These are phyloP conservation scores for Chironex yamaguchii DNA, from an alignment of 30 jellyfish, hydroid and myxozoan genomes.

Conservation along the genomic window DNA sequence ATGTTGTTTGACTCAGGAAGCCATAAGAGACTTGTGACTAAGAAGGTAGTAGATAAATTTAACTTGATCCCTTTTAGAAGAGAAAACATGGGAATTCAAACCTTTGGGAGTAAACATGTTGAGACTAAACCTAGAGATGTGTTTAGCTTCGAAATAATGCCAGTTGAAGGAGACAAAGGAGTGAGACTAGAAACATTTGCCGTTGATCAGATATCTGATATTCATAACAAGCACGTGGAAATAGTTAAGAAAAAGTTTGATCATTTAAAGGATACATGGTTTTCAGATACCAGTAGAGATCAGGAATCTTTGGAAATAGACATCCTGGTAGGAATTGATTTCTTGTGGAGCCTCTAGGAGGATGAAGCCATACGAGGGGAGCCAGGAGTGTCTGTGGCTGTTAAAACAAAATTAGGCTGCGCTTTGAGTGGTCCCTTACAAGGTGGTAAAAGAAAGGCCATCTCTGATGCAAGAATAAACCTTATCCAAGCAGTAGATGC, in stretches of 20 bases:
- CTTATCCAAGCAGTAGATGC: too few relatives aligned
- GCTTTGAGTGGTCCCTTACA: conserved; percentile 4
- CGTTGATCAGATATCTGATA: conserved; percentile 15
- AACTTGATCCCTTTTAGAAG: not conserved
- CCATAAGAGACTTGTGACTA: conserved; percentile 24
- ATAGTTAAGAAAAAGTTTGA: not conserved
- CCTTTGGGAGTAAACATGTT: not conserved
- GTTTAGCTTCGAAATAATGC: not conserved
- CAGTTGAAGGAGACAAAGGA: not conserved
- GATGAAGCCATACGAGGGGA: conserved; percentile 38
- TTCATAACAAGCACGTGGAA: conserved; percentile 18
- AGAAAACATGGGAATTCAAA: conserved; percentile 1
- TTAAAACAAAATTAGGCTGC: conserved; percentile 24
- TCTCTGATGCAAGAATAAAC: not conserved
- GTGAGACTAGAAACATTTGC: conserved; percentile 11
- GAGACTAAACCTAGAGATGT: conserved; percentile 7
- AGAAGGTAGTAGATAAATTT: not conserved
- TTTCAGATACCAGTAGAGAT: conserved; percentile 3
- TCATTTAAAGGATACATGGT: not conserved
- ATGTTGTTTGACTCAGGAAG: conserved; percentile 29
- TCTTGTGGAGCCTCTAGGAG: conserved; percentile 28
- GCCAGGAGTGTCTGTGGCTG: conserved; percentile 40
- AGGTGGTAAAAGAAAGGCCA: not conserved
- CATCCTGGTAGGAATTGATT: not conserved
- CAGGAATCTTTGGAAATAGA: not conserved